Evolutionary conservation across 2,888 invertebrate genomes (phyloP), one percentile per base, ranked within the genome.

Genomic region (Drosophila mimetica): DNA sequence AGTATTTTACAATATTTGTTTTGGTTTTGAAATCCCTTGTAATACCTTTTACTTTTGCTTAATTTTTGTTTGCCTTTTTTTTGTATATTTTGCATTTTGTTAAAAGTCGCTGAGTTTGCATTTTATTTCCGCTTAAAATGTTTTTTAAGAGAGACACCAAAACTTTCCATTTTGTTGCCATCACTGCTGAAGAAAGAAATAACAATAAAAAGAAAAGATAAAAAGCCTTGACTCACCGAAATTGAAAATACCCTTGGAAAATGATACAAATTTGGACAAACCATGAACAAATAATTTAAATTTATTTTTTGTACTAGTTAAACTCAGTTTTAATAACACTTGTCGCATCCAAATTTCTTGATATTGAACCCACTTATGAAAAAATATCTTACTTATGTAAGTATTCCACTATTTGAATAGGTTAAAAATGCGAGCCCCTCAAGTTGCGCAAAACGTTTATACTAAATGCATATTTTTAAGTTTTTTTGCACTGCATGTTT

Each of bases 101-200:
- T 48, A 13, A 66, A 54, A 54, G 37, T 61, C 37, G 37, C 44
- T 14, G 61, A 32, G 34, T 28, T 44, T 30, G 44, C 11, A 30
- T 53, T 66, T 54, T 52, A 36, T 66, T 67, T 66, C 67, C 67
- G 41, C 66, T 54, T 66, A 41, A 47, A 47, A 54, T 66, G 39
- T 48, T 66, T 66, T 48, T 47, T 41, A 22, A 30, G 14, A 41
- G 11, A 47, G 16, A 32, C 37, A 32, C 22, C 36, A 42, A 66
- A 66, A 66, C 67, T 67, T 66, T 66, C 67, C 66, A 66, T 66
- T 66, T 67, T 55, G 47, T 67, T 54, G 54, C 54, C 66, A 54
- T 65, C 65, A 28, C 30, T 32, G 25, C 14, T 34, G 47, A 32
- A 14, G 63, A 61, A 47, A 63, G 41, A 47, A 34, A 61, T 47